Evolutionary conservation across 2,888 invertebrate species (phyloP).

Genomic region (Calephelis perditalis): DNA sequence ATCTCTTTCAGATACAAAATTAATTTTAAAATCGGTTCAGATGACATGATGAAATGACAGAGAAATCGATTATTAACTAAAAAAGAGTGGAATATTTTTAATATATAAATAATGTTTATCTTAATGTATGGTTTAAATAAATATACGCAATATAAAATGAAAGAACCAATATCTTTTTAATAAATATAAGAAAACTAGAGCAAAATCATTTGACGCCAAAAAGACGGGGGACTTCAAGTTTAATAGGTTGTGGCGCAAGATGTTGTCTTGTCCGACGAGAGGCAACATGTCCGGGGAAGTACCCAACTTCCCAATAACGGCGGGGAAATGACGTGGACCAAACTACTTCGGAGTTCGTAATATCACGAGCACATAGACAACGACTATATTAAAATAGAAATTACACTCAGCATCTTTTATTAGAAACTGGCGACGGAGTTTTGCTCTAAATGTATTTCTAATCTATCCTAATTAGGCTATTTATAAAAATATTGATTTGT

Average conservation of each 20-base stretch:
- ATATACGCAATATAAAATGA: background rate
- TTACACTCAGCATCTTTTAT: conserved; percentile 14
- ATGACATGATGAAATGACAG: too few species aligned
- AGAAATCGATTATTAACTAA: too few species aligned
- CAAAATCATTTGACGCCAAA: conserved; percentile 17
- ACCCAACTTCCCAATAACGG: conserved; percentile 69
- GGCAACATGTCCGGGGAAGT: conserved; percentile 50
- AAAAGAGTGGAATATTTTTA: too few species aligned
- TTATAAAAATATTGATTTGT: too few species aligned
- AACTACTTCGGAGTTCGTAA: conserved; percentile 49
- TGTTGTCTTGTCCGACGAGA: conserved; percentile 51
- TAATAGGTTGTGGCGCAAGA: conserved; percentile 73
- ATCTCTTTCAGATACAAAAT: too few species aligned
- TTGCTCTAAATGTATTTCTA: too few species aligned
- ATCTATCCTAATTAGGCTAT: too few species aligned
- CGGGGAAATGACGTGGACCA: conserved; percentile 61
- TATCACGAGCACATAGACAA: conserved; percentile 36
- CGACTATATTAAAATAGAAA: conserved; percentile 18
- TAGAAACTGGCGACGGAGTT: background rate
- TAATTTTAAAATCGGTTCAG: too few species aligned
- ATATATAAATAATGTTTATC: too few species aligned
- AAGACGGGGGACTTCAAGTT: conserved; percentile 48
- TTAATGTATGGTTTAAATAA: background rate
- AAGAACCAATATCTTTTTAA: conserved; percentile 17
- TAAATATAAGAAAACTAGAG: conserved; percentile 22